These are phyloP conservation scores for Drosophila asahinai DNA, from an alignment of 1,140 invertebrate species.

Conservation along the genomic window DNA sequence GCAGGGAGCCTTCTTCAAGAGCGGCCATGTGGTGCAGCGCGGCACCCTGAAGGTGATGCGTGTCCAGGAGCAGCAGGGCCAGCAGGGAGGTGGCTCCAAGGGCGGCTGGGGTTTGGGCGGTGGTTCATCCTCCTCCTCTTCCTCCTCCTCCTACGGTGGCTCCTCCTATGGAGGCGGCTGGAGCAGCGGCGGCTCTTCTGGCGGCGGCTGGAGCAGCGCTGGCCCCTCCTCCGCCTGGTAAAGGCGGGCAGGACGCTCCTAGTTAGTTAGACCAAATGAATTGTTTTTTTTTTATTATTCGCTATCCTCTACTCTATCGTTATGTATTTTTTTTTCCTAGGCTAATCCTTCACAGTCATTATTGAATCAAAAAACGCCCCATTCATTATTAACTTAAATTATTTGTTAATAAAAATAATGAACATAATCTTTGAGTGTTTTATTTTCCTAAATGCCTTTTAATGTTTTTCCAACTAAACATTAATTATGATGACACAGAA, in stretches of 20 bases:
- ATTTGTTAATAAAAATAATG: slow-evolving; percentile 61
- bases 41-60: slow-evolving; percentile 74
- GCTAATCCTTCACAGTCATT: slow-evolving; percentile 65
- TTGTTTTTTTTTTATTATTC: slow-evolving; percentile 52
- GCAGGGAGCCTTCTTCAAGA: slow-evolving; percentile 67
- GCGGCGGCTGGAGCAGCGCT: slow-evolving; percentile 36
- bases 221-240: slow-evolving; percentile 62
- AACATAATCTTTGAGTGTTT: slow-evolving; percentile 7
- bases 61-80: slow-evolving; percentile 46
- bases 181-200: slow-evolving; percentile 19
- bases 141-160: not conserved
- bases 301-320: slow-evolving; percentile 36
- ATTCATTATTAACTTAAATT: slow-evolving; percentile 56
- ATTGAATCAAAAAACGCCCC: slow-evolving; percentile 27
- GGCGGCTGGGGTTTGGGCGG: slow-evolving; percentile 16
- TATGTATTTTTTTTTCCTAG: slow-evolving; percentile 70
- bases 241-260: slow-evolving; percentile 9
- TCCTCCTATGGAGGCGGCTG: slow-evolving; percentile 11
- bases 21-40: slow-evolving; percentile 75
- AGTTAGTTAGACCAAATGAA: slow-evolving; percentile 79
- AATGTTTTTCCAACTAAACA: not conserved
- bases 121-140: not conserved
- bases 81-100: slow-evolving; percentile 19
- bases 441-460: not conserved
- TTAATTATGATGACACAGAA: not conserved